Evolutionary conservation across 2,888 invertebrate genomes (phyloP).

Genomic region (Melipona beecheii): DNA sequence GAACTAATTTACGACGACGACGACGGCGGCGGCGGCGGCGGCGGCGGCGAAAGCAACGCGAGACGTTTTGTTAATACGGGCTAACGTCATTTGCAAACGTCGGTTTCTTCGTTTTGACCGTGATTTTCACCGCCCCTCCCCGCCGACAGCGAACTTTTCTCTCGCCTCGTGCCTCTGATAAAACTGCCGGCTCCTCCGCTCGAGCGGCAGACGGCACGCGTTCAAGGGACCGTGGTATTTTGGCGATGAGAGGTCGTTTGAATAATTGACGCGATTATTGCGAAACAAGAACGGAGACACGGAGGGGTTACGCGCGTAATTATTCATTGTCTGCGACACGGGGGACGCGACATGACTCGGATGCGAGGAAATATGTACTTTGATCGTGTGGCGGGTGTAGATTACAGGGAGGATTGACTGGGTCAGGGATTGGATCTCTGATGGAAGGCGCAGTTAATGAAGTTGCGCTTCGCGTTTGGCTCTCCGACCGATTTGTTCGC

Average conservation of each 20-base stretch:
- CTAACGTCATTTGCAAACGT: conserved; percentile 69
- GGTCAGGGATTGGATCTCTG: background rate
- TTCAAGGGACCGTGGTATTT: no score
- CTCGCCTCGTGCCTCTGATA: background rate
- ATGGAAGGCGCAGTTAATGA: background rate
- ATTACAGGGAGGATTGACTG: conserved; percentile 3
- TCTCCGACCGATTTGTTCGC: background rate
- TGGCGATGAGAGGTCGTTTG: background rate
- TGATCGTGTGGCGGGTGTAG: background rate
- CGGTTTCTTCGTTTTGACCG: conserved; percentile 51
- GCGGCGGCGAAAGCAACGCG: conserved; percentile 21
- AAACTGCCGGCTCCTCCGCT: background rate
- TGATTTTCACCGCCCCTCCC: conserved; percentile 16
- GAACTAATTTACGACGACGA: conserved; percentile 78
- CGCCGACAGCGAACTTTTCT: background rate
- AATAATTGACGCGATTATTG: conserved; percentile 31
- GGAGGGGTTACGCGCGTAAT: background rate
- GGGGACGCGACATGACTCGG: background rate
- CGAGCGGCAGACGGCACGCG: background rate
- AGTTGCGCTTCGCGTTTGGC: no score
- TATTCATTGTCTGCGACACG: conserved; percentile 9
- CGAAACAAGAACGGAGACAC: conserved; percentile 6
- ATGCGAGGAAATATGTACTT: background rate
- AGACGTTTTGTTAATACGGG: conserved; percentile 64
- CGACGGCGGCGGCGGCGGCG: conserved; percentile 56